Conservation (phyloP, 2,113 vertebrate species). For the Candoia aspera region DNA sequence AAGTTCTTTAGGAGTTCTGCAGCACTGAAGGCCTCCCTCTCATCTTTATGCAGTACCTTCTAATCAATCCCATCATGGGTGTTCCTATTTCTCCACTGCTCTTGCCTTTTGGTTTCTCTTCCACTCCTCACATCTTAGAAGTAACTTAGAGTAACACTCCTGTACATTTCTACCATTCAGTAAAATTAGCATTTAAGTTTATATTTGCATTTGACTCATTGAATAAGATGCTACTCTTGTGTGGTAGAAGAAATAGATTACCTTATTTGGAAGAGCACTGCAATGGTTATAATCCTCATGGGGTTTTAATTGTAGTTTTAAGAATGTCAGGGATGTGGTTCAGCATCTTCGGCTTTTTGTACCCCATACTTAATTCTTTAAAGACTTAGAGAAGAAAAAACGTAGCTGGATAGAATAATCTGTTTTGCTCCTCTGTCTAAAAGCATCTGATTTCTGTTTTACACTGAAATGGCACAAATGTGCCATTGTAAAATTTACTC, state of each 20-base stretch:
- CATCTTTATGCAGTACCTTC: not conserved
- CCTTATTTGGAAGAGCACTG: not conserved
- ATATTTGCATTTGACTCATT: not conserved
- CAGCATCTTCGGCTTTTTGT: not conserved
- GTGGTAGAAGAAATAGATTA: not conserved
- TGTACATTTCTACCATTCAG: not conserved
- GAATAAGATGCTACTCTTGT: not conserved
- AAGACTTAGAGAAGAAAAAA: not conserved
- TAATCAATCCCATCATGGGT: not conserved
- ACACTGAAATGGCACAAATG: not conserved
- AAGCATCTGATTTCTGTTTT: not conserved
- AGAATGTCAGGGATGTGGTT: too few relatives aligned
- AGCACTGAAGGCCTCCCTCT: not conserved
- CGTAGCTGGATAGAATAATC: not conserved
- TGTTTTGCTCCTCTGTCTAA: not conserved
- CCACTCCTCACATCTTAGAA: not conserved
- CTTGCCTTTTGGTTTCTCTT: too few relatives aligned
- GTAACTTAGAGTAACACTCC: not conserved
- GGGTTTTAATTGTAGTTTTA: not conserved
- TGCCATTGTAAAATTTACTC: not conserved
- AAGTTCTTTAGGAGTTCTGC: not conserved
- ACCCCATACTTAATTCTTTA: not conserved
- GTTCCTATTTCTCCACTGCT: too few relatives aligned
- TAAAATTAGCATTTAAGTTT: not conserved
- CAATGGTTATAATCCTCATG: not conserved